Evolutionary conservation across 2,888 invertebrate species (phyloP).

Genomic region (Eupithecia vulgata): DNA sequence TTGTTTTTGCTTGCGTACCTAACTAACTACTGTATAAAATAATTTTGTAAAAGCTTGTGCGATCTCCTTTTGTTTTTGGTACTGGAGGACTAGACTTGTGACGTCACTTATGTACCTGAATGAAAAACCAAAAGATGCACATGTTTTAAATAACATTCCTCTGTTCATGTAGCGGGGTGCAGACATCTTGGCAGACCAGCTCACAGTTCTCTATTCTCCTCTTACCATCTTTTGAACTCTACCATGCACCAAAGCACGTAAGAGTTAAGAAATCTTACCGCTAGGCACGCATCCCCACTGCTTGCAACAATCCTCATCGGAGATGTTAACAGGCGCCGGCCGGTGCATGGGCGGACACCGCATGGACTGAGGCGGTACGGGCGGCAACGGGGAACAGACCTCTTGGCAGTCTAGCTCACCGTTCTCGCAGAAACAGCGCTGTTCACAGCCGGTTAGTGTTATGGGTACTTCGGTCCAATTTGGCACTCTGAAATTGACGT

Average conservation of each 20-base stretch:
- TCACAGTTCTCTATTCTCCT: background rate
- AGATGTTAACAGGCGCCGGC: slow-evolving; percentile 84
- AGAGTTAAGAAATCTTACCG: slow-evolving; percentile 52
- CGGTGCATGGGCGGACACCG: slow-evolving; percentile 88
- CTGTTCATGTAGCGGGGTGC: background rate
- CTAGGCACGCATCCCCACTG: slow-evolving; percentile 87
- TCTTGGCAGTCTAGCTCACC: slow-evolving; percentile 94
- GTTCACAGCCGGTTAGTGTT: slow-evolving; percentile 92
- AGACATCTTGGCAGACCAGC: background rate
- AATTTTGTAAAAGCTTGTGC: no score
- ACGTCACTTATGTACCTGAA: background rate
- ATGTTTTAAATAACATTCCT: background rate
- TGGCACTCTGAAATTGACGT: slow-evolving; percentile 73
- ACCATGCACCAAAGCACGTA: background rate
- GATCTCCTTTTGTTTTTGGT: no score
- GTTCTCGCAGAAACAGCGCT: slow-evolving; percentile 93
- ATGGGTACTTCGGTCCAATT: slow-evolving; percentile 94
- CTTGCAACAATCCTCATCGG: slow-evolving; percentile 92
- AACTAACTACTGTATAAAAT: no score
- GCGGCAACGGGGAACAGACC: slow-evolving; percentile 90
- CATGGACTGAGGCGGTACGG: slow-evolving; percentile 89
- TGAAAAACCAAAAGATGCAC: background rate
- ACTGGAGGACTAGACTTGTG: no score
- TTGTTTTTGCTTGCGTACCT: background rate
- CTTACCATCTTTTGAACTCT: background rate